Evolutionary conservation across 2,888 invertebrate species (phyloP), one percentile per base, ranked within the genome.

Genomic region (Pyrochroa serraticornis): DNA sequence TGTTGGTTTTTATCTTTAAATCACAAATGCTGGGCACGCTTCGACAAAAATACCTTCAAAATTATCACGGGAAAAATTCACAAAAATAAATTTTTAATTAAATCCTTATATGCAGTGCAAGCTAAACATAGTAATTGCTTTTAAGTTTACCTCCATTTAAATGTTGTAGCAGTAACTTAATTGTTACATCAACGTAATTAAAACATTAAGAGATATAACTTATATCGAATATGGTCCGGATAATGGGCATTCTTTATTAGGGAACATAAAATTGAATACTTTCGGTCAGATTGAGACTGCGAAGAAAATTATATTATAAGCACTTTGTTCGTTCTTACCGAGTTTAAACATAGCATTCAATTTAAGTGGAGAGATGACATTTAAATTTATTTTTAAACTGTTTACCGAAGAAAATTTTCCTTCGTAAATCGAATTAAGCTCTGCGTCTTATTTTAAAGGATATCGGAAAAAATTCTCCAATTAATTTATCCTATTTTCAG

Each of bases 341-440:
- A 10, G 42, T 37, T 37, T 13, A 33, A 45, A 44, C 10, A 45
- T 34, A 38, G 52, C 39, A 52, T 52, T 52, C 52, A 52, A 52
- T 52, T 52, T 45, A 32, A 45, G 45, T 45, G 45, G 37, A 14
- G 52, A 32, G 43, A 52, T 44, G 52, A 44, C 52, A 52, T 44
- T 38, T 33, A 34, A 52, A 52, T 52, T 52, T 44, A 50, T 50
- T 50, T 50, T 50, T 50, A 50, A 50, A 50, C 50, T 50, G 50
- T 50, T 50, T 50, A 50, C 50, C 36, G 50, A 50, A 42, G 50
- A 50, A 50, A 50, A 50, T 50, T 50, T 37, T 50, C 34, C 42
- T 50, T 50, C 8, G 43, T 50, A 50, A 50, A 50, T 35, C 31
- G 36, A 50, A 50, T 50, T 50, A 50, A 30, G 49, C 8, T 38